These are phyloP conservation scores for Chionis minor DNA, from an alignment of 2,113 vertebrate genomes.

Conservation along the genomic window DNA sequence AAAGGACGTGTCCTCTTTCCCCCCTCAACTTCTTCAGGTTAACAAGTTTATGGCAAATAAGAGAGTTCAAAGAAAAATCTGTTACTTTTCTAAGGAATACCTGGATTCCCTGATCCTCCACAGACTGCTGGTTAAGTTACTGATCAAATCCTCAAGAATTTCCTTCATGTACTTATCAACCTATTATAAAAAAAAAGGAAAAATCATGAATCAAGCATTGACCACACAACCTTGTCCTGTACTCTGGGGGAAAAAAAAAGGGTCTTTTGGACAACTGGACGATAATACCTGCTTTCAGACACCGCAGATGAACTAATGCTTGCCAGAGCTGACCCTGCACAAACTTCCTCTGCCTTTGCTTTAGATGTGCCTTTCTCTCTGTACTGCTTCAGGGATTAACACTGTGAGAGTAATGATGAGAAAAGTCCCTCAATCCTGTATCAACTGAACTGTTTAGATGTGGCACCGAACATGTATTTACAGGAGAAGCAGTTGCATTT, in stretches of 20 bases:
- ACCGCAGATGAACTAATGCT: neutral
- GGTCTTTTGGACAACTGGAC: neutral
- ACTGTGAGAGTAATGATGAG: fast-evolving
- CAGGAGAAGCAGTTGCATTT: neutral
- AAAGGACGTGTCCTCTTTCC: neutral
- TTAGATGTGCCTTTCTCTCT: neutral
- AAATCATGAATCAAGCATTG: neutral
- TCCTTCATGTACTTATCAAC: slow-evolving; percentile 97
- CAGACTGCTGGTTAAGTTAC: slow-evolving; percentile 91
- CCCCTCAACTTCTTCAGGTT: neutral
- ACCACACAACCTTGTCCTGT: neutral
- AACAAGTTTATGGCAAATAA: neutral
- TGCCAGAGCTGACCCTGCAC: neutral
- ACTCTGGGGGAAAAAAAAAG: neutral
- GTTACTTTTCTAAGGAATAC: slow-evolving; percentile 66
- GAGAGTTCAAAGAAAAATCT: neutral
- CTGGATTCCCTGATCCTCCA: slow-evolving; percentile 98
- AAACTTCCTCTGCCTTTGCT: neutral
- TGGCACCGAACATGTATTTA: neutral
- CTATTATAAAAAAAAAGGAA: slow-evolving; percentile 70
- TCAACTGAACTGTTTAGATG: neutral
- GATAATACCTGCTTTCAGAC: neutral
- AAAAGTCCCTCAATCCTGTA: neutral
- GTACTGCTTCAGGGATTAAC: neutral
- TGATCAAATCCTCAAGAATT: slow-evolving; percentile 93